Evolutionary conservation across 2,888 invertebrate genomes (phyloP).

Genomic region (Eilema depressum): DNA sequence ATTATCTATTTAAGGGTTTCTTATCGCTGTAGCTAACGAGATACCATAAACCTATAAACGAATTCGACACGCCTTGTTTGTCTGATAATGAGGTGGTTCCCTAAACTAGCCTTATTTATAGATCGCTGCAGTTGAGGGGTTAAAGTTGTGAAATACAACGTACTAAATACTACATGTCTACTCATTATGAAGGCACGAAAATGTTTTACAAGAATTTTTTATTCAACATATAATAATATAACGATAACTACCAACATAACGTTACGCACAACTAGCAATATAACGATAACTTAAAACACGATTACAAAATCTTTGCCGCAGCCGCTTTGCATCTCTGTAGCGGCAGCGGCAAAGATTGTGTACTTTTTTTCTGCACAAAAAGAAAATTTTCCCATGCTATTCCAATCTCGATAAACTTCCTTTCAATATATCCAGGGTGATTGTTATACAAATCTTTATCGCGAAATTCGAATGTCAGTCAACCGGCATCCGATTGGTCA

Average conservation of each 20-base stretch:
- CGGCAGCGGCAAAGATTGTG: not conserved
- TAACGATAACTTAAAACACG: not conserved
- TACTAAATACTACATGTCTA: conserved; percentile 70
- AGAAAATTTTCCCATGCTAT: conserved; percentile 1
- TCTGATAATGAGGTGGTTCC: conserved; percentile 71
- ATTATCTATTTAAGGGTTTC: conserved; percentile 80
- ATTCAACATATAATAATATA: not conserved
- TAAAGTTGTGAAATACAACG: conserved; percentile 68
- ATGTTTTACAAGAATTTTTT: conserved; percentile 23
- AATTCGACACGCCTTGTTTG: conserved; percentile 71
- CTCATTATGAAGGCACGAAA: conserved; percentile 63
- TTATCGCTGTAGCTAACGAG: conserved; percentile 81
- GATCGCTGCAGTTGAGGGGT: conserved; percentile 51
- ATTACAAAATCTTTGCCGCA: not conserved
- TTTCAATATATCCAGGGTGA: conserved; percentile 31
- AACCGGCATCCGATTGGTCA: conserved; percentile 61
- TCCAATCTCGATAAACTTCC: conserved; percentile 36
- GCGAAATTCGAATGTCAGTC: conserved; percentile 68
- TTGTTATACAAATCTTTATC: conserved; percentile 50
- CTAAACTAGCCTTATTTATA: conserved; percentile 77
- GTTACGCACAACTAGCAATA: too few relatives aligned
- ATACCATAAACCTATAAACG: conserved; percentile 79
- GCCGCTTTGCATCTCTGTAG: not conserved
- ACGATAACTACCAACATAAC: too few relatives aligned
- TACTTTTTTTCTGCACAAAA: not conserved